Conservation (phyloP, 2,797 vertebrate genomes). For the Moxostoma hubbsi region DNA sequence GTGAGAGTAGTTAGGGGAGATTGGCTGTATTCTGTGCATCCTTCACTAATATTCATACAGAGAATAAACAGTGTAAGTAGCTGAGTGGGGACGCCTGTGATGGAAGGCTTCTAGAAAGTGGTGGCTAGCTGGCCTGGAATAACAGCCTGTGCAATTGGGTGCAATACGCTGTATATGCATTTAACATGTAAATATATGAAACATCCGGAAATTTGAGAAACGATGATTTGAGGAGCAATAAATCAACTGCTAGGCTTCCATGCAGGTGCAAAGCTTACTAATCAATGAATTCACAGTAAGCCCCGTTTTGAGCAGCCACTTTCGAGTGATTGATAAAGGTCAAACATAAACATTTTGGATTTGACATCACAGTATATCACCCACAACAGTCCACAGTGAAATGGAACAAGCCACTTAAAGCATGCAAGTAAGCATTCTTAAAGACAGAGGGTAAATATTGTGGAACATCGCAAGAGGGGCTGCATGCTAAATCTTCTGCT, state of each 20-base stretch:
- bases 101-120: slow-evolving; percentile 78
- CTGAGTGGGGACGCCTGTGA: slow-evolving; percentile 78
- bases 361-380: slow-evolving; percentile 52
- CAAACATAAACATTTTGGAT: slow-evolving; percentile 70
- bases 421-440: slow-evolving; percentile 21
- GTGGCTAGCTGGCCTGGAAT: slow-evolving; percentile 71
- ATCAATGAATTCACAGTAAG: slow-evolving; percentile 67
- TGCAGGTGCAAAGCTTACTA: slow-evolving; percentile 65
- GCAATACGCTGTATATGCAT: slow-evolving; percentile 72
- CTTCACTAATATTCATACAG: slow-evolving; percentile 79
- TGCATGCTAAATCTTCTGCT: slow-evolving; percentile 37
- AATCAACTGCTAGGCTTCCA: slow-evolving; percentile 75
- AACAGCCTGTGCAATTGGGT: slow-evolving; percentile 67
- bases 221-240: slow-evolving; percentile 65
- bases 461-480: slow-evolving; percentile 29
- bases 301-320: slow-evolving; percentile 59
- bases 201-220: slow-evolving; percentile 75
- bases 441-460: slow-evolving; percentile 39
- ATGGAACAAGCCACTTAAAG: slow-evolving; percentile 47
- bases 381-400: slow-evolving; percentile 48
- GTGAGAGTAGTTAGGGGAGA: slow-evolving; percentile 67
- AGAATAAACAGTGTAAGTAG: slow-evolving; percentile 79
- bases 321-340: slow-evolving; percentile 69
- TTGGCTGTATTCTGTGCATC: slow-evolving; percentile 72
- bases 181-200: slow-evolving; percentile 80